Conservation (phyloP, 2,888 invertebrate species). For the Eupithecia subfuscata region DNA sequence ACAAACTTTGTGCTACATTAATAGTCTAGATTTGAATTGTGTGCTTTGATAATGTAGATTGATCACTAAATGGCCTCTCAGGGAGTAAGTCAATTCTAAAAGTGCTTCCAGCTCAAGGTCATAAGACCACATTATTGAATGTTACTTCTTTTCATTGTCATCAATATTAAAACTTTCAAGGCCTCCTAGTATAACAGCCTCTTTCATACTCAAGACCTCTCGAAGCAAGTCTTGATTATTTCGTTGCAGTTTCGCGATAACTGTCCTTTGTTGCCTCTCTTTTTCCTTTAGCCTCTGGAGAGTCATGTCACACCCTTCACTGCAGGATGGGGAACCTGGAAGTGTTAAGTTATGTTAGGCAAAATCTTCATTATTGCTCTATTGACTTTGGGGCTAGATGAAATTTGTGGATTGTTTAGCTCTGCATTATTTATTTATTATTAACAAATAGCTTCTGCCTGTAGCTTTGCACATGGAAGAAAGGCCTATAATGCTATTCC, state of each 20-base stretch:
- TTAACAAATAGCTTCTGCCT: not conserved
- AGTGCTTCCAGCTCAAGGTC: not conserved
- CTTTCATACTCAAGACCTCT: slow-evolving; percentile 53
- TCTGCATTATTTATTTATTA: not conserved
- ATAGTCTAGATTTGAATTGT: not conserved
- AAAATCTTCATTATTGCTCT: not conserved
- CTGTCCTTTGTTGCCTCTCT: slow-evolving; percentile 60
- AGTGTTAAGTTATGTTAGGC: not conserved
- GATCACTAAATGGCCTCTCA: not conserved
- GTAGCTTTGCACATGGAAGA: not conserved
- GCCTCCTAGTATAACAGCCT: slow-evolving; percentile 50
- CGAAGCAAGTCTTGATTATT: slow-evolving; percentile 64
- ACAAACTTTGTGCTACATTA: not conserved
- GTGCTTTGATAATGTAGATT: not conserved
- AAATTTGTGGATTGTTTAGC: not conserved
- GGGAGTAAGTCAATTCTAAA: not conserved
- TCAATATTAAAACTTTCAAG: slow-evolving; percentile 44
- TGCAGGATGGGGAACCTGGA: slow-evolving; percentile 60
- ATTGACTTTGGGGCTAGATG: not conserved
- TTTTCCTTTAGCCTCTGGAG: slow-evolving; percentile 60
- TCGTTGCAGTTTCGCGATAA: slow-evolving; percentile 64
- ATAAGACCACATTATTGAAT: not conserved
- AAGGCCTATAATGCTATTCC: too few relatives aligned
- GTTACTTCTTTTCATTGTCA: slow-evolving; percentile 34
- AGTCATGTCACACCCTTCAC: slow-evolving; percentile 63